These are phyloP conservation scores for Nematolebias whitei DNA, from an alignment of 2,113 vertebrate genomes.

Conservation along the genomic window DNA sequence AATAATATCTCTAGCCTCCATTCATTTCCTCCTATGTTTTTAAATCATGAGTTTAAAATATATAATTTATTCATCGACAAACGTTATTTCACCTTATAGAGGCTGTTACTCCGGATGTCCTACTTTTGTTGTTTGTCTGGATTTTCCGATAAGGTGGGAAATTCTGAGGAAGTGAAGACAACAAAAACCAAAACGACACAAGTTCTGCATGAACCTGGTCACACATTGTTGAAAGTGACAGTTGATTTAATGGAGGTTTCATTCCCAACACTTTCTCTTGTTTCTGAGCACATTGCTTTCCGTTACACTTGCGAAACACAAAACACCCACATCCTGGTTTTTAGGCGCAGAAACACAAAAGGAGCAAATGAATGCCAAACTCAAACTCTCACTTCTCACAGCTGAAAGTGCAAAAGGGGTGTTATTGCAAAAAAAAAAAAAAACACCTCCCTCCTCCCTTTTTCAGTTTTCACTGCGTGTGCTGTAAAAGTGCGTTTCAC, in stretches of 20 bases:
- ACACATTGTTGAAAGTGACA: slow-evolving; percentile 60
- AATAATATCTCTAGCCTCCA: slow-evolving; percentile 19
- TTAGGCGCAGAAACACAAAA: slow-evolving; percentile 53
- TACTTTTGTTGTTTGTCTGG: slow-evolving; percentile 41
- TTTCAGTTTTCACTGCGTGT: slow-evolving; percentile 26
- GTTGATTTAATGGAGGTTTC: slow-evolving; percentile 45
- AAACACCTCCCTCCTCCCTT: not conserved
- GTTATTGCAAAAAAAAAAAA: not conserved
- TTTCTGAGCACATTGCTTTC: slow-evolving; percentile 43
- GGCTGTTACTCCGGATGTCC: slow-evolving; percentile 35
- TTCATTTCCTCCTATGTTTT: too few relatives aligned
- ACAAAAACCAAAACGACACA: not conserved
- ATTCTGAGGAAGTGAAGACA: slow-evolving; percentile 27
- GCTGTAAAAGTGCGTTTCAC: not conserved
- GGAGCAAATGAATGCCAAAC: slow-evolving; percentile 36
- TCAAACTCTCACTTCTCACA: slow-evolving; percentile 16
- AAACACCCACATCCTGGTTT: slow-evolving; percentile 56
- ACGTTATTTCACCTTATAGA: not conserved
- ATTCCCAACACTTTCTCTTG: slow-evolving; percentile 34
- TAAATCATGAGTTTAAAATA: too few relatives aligned
- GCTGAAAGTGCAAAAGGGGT: slow-evolving; percentile 9
- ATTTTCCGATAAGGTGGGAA: slow-evolving; percentile 32
- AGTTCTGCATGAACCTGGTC: not conserved
- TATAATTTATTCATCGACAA: too few relatives aligned
- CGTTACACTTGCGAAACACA: slow-evolving; percentile 15